Base-by-base conservation (phyloP, 2,888 invertebrate species). In the Parascotia fuliginaria region DNA sequence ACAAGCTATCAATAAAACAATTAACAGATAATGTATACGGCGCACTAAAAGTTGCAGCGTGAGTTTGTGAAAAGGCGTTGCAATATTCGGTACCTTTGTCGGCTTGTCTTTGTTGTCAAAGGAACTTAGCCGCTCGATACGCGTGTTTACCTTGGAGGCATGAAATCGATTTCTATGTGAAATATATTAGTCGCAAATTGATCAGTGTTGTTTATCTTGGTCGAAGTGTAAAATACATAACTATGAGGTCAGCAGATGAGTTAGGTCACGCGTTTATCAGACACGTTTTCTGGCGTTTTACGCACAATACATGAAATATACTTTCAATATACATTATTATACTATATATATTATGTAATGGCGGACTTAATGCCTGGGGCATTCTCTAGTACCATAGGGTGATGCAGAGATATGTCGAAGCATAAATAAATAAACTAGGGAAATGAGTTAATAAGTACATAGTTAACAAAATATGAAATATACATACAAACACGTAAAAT, bases 21-120 rank as follows among this genome's bases (percentile, higher is more conserved):
- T 66, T 54, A 56, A 57, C 47, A 54, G 50, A 46, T 60, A 46
- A 39, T 41, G 27, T 51, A 22, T 15, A 42, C 37, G 13, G 2
- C 13, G 13, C 19, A 42, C 34, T 47, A 51, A 57, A 58, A 61
- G 52, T 61, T 64, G 69, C 70, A 73, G 69, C 64, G 6, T 58
- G 61, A 55, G 44, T 62, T 63, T 67, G 75, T 81, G 81, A 83
- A 83, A 76, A 73, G 76, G 49, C 55, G 46, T 58, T 65, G 58
- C 59, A 54, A 60, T 53, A 57, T 69, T 79, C 83, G 86, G 81
- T 59, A 54, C 77, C 81, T 88, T 89, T 89, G 91, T 87, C 88
- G 89, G 86, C 60, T 50, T 54, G 70, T 24, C 75, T 87, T 87
- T 87, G 83, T 81, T 69, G 71, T 82, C 81, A 89, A 88, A 89